A percentile compares a stretch with the other conserved stretches of the same genome.
Evolutionary conservation across 2,113 vertebrate species (phyloP).

Genomic region (Zapus hudsonius): DNA sequence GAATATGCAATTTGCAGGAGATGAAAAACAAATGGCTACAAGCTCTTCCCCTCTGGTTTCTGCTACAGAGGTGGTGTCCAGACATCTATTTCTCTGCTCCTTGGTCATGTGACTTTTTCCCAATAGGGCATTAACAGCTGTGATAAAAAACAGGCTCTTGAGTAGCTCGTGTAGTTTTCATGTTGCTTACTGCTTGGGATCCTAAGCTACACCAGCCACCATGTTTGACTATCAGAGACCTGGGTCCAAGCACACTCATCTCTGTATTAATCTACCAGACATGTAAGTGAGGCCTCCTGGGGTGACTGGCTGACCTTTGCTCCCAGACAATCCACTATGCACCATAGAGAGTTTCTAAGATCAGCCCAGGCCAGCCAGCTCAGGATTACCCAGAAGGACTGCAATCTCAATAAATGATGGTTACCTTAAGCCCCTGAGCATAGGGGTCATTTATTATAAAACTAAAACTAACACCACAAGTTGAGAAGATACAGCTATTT

Average conservation of each 20-base stretch:
- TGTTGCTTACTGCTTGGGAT: neutral
- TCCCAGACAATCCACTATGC: neutral
- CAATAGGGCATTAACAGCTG: neutral
- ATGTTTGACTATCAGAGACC: neutral
- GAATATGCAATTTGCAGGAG: neutral
- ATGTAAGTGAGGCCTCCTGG: no score
- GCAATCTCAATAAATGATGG: neutral
- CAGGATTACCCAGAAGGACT: neutral
- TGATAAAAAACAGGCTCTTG: neutral
- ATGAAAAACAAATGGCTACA: neutral
- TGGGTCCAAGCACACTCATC: neutral
- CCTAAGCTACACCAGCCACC: neutral
- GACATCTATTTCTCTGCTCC: neutral
- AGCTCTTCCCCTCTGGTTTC: neutral
- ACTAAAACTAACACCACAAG: neutral
- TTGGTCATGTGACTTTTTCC: neutral
- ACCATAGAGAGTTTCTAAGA: neutral
- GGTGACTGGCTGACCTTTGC: neutral
- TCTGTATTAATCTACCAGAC: neutral
- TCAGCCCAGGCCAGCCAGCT: neutral
- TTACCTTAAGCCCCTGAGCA: neutral
- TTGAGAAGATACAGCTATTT: neutral
- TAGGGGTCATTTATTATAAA: neutral
- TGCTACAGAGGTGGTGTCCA: neutral
- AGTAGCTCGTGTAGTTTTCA: neutral